Conservation (phyloP, 2,113 vertebrate species). For the Takifugu flavidus region DNA sequence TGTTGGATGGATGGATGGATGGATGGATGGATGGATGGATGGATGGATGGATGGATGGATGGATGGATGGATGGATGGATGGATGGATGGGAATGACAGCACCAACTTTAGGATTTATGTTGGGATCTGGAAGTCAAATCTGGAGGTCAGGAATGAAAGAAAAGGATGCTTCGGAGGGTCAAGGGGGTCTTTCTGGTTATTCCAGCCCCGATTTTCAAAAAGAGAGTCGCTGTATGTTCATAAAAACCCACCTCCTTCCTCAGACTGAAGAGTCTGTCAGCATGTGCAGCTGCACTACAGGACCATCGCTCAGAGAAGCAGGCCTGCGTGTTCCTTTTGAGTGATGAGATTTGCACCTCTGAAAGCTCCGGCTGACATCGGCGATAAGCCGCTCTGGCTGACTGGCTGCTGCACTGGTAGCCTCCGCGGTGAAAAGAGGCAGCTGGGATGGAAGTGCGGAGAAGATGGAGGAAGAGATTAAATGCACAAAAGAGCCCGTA, state of each 20-base stretch:
- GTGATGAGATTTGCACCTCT: too few relatives aligned
- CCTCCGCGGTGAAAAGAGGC: background rate
- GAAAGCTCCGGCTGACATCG: too few relatives aligned
- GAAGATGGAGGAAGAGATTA: background rate
- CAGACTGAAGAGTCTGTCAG: background rate
- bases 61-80: too few relatives aligned
- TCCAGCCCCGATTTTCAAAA: too few relatives aligned
- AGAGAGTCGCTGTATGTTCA: too few relatives aligned
- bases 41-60: constrained; percentile 7
- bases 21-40: constrained; percentile 7
- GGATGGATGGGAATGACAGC: constrained; percentile 1
- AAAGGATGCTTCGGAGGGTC: background rate
- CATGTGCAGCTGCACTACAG: too few relatives aligned
- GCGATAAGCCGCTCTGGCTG: background rate
- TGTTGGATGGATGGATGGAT: constrained; percentile 1
- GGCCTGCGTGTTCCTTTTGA: background rate
- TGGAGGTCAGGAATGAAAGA: too few relatives aligned
- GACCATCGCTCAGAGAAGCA: background rate
- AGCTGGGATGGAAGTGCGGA: background rate
- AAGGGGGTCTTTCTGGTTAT: too few relatives aligned
- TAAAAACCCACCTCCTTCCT: too few relatives aligned
- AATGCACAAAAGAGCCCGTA: background rate
- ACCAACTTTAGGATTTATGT: too few relatives aligned
- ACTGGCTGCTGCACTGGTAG: background rate
- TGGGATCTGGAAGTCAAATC: too few relatives aligned